Percentiles rank a stretch among this genome's conserved stretches.
Evolutionary conservation across 2,797 vertebrate species (phyloP).

Genomic region (Falco novaeseelandiae): DNA sequence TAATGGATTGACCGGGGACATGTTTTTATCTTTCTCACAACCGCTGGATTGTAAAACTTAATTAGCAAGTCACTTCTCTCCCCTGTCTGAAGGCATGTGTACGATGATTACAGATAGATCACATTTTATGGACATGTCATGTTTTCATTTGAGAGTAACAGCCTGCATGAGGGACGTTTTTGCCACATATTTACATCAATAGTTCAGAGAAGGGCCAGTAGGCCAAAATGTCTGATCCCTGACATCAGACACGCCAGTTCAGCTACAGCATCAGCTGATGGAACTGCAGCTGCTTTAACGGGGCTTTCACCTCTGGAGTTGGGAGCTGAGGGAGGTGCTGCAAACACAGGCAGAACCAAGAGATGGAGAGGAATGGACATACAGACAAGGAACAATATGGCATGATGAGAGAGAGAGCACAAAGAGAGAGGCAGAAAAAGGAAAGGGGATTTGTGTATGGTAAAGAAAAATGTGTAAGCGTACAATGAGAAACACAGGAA

Average conservation of each 20-base stretch:
- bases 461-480: neutral
- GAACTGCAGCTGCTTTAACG: neutral
- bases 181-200: conserved; percentile 26
- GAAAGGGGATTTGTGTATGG: neutral
- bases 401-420: neutral
- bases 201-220: conserved; percentile 22
- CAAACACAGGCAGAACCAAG: neutral
- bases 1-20: conserved; percentile 78
- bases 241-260: neutral
- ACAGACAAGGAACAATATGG: neutral
- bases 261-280: neutral
- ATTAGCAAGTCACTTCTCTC: conserved; percentile 63
- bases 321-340: neutral
- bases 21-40: conserved; percentile 71
- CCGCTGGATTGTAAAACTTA: conserved; percentile 74
- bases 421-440: neutral
- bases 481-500: neutral
- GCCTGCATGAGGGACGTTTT: neutral
- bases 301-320: neutral
- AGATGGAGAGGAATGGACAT: neutral
- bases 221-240: neutral
- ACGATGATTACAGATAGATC: conserved; percentile 57
- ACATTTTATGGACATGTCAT: conserved; percentile 48
- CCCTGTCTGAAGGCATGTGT: conserved; percentile 31
- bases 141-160: conserved; percentile 12